Percentiles rank a stretch among this genome's conserved stretches.
phyloP scores from a whole-genome alignment of 1,140 invertebrate species.

The Sminthurides bifidus region DNA sequence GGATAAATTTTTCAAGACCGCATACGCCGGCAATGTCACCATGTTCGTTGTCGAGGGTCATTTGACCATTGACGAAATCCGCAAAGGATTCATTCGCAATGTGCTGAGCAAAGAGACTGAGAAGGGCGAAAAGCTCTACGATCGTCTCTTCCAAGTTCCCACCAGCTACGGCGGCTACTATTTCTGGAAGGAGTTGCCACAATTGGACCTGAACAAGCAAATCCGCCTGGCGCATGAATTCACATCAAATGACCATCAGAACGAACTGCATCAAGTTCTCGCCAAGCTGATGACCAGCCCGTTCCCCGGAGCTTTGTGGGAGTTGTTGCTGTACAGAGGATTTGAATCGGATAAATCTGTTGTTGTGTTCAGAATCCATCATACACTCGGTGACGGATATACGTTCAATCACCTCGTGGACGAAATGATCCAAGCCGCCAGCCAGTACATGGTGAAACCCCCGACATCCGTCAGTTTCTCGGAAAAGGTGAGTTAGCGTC shows the following conservation, averaged over 20 bases:
- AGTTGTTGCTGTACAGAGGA: constrained; percentile 15
- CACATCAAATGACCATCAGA: constrained; percentile 14
- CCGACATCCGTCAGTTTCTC: not conserved
- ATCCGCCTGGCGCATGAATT: constrained; percentile 18
- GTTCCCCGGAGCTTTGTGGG: constrained; percentile 20
- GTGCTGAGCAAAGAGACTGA: constrained; percentile 12
- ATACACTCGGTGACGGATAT: constrained; percentile 29
- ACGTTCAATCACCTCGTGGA: constrained; percentile 30
- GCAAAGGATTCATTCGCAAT: not conserved
- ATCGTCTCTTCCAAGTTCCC: constrained; percentile 16
- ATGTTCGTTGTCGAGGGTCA: constrained; percentile 17
- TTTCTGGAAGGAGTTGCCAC: constrained; percentile 24
- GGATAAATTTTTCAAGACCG: constrained; percentile 12
- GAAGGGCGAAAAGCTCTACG: constrained; percentile 15
- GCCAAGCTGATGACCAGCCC: constrained; percentile 15
- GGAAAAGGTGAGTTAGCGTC: constrained; percentile 3
- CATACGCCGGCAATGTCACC: constrained; percentile 26
- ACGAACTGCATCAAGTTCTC: constrained; percentile 14
- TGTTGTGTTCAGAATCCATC: constrained; percentile 29
- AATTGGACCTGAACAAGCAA: constrained; percentile 7
- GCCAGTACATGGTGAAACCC: constrained; percentile 23
- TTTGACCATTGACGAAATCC: constrained; percentile 11
- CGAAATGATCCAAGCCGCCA: constrained; percentile 17
- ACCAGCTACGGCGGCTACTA: constrained; percentile 20
- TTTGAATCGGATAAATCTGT: constrained; percentile 16